Base-by-base conservation (phyloP, 2,113 vertebrate genomes). In the Pandion haliaetus region DNA sequence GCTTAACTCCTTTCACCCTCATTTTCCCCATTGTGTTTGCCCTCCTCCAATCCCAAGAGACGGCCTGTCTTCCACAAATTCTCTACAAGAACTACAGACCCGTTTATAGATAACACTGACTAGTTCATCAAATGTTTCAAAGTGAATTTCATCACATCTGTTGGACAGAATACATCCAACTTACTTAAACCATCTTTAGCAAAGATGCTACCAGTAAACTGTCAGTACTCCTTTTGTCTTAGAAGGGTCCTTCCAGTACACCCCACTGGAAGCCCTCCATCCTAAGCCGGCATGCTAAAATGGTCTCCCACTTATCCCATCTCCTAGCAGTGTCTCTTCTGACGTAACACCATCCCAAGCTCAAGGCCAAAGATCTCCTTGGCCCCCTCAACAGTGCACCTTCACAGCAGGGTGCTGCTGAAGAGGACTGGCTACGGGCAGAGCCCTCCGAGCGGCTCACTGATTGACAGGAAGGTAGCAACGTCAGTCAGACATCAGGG, bases 381-480 rank as follows among this genome's bases (percentile, higher is more conserved):
- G 44, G 15, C 54, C 26, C 12, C 28, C 18, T 50, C 42, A 42
- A 9, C 0, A 2, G n/a, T 14, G 17, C 26, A 65, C 8, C 57
- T 28, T 44, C 42, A 16, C 1, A 3, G 49, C 42, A 31, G 42
- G 55, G 40, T 36, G 71, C 62, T 47, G 47, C 55, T 62, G 63
- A 69, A 31, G 62, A n/a, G 40, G 40, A 45, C 55, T 8, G 25
- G 29, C n/a, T 31, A 63, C 49, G 40, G 8, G 21, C 47, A 77
- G 25, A 55, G 62, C 16, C 24, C 10, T 52, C 10, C 5, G 16
- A 47, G 45, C 8, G 10, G 40, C 44, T 62, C n/a, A 14, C 20
- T n/a, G 25, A 34, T 20, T 29, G 14, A 72, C 45, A 38, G 15
- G 34, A 17, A 66, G 44, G 58, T 8, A 23, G 32, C 8, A 62